A percentile compares a stretch with the other conserved stretches of the same genome.
Conservation (phyloP, 30 jellyfish, hydroid and myxozoan species). For the Hydractinia echinata region DNA sequence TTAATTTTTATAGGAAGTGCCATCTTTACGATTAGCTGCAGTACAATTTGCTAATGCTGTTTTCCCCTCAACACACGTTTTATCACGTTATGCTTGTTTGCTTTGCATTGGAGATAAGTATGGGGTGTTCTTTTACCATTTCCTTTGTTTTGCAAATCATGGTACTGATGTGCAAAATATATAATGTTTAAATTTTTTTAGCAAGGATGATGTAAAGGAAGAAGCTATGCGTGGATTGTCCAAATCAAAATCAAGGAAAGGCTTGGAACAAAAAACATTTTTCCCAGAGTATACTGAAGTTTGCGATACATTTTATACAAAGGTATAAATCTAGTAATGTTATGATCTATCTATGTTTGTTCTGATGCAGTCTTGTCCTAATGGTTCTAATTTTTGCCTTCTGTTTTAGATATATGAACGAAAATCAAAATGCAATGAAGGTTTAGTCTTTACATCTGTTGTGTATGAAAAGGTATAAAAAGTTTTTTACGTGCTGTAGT, state of each 20-base stretch:
- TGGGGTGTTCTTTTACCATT: background rate
- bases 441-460: slow-evolving; percentile 39
- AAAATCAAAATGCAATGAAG: slow-evolving; percentile 9
- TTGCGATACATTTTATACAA: slow-evolving; percentile 41
- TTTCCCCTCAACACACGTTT: slow-evolving; percentile 59
- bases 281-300: slow-evolving; percentile 50
- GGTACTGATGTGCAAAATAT: background rate
- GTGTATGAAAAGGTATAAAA: slow-evolving; percentile 49
- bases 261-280: slow-evolving; percentile 15
- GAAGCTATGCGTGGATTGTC: slow-evolving; percentile 70
- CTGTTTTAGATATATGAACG: slow-evolving; percentile 27
- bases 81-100: slow-evolving; percentile 68
- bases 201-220: slow-evolving; percentile 75
- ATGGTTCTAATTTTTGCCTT: background rate
- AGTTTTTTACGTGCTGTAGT: background rate
- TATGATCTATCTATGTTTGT: background rate
- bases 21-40: slow-evolving; percentile 57
- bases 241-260: slow-evolving; percentile 27
- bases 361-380: background rate
- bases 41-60: slow-evolving; percentile 72
- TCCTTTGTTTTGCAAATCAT: background rate
- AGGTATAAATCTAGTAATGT: slow-evolving; percentile 32
- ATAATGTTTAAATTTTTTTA: background rate
- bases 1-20: slow-evolving; percentile 41
- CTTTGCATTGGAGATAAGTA: slow-evolving; percentile 50